Percentiles rank a stretch among this genome's conserved stretches.
phyloP scores from a whole-genome alignment of 1,140 invertebrate species.

The Dreissena rostriformis region DNA sequence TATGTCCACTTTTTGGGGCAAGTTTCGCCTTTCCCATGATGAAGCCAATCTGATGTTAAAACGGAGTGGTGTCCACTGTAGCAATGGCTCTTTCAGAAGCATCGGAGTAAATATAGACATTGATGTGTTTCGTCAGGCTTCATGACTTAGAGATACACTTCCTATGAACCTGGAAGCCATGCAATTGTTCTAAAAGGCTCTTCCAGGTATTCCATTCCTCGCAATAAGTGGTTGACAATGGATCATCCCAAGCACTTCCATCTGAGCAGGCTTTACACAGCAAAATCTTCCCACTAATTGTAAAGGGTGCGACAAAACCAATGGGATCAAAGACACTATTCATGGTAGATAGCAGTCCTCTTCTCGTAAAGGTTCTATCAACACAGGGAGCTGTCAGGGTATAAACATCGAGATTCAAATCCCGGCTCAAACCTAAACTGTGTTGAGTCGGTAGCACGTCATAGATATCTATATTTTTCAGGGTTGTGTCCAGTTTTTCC shows the following conservation, averaged over 20 bases:
- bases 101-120: conserved; percentile 49
- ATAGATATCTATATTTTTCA: not conserved
- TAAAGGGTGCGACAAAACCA: conserved; percentile 61
- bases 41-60: conserved; percentile 19
- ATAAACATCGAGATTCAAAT: conserved; percentile 43
- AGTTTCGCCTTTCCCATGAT: conserved; percentile 47
- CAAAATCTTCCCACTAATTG: conserved; percentile 54
- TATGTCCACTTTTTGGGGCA: conserved; percentile 22
- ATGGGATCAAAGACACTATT: conserved; percentile 63
- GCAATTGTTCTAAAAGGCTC: conserved; percentile 7
- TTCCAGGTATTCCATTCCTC: conserved; percentile 25
- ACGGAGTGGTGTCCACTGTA: not conserved
- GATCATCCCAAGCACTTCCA: conserved; percentile 52
- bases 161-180: conserved; percentile 24
- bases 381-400: conserved; percentile 30
- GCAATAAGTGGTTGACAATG: conserved; percentile 1
- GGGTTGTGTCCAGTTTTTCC: not conserved
- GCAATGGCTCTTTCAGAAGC: conserved; percentile 45
- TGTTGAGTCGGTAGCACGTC: conserved; percentile 34
- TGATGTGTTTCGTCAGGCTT: not conserved
- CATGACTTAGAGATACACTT: not conserved
- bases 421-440: conserved; percentile 55
- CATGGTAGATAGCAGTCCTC: conserved; percentile 55
- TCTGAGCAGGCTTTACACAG: conserved; percentile 60
- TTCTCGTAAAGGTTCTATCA: conserved; percentile 40